Base-by-base conservation (phyloP, 2,113 vertebrate genomes). In the Cnemophilus loriae region DNA sequence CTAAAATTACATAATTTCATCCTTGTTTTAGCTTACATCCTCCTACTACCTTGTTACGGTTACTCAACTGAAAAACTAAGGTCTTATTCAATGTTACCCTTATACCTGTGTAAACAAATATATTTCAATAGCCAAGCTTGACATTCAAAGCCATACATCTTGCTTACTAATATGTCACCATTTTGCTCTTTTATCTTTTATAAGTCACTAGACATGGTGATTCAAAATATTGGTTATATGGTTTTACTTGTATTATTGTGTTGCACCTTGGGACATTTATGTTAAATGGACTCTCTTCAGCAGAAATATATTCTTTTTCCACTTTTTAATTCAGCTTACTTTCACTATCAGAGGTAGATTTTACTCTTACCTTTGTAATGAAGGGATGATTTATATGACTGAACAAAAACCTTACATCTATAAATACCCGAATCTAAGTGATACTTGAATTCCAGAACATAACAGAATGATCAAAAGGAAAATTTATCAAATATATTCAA, bases 141-240 rank as follows among this genome's bases (percentile, higher is more conserved):
- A 89, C 44, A 93, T 83, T 85, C 23, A 96, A 94, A 94, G 57
- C n/a, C 76, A 90, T 90, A 78, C 28, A 17, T 79, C 81, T 90
- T 95, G 80, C 86, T 91, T 96, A 87, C 57, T 95, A 65, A 75
- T 93, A 49, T 73, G 87, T 52, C 79, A 73, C 24, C 4, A 52
- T 82, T 49, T 94, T 52, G 18, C 12, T 88, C 60, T 81, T 93
- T 44, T 90, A 39, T 65, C 11, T 44, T 83, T 78, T 89, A 39
- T 77, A 92, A 94, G 78, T 93, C 79, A 84, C 70, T 84, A 52
- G 77, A 84, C 82, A 93, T 89, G 42, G 18, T 87, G 37, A 94
- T 85, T 95, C 65, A 94, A 91, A 96, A 91, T 89, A 92, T 61
- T 96, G 63, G 14, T 47, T 73, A 30, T 86, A 92, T 89, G 87